These are phyloP conservation scores for Gobio occitaniae DNA, from an alignment of 2,797 vertebrate species.

Conservation along the genomic window DNA sequence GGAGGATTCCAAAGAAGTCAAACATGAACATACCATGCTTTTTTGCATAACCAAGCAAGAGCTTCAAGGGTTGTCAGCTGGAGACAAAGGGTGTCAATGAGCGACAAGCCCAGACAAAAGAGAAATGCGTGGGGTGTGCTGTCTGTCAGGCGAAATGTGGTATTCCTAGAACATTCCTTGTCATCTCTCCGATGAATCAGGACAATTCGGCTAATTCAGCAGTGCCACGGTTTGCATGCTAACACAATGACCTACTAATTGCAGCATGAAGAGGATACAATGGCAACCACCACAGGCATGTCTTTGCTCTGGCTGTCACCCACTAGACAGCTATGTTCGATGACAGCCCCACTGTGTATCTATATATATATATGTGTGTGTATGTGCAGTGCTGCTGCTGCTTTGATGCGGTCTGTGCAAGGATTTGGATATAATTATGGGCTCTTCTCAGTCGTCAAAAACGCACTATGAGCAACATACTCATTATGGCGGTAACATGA, in stretches of 20 bases:
- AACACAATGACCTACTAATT: slow-evolving; percentile 81
- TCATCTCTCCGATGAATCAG: slow-evolving; percentile 61
- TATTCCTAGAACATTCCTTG: slow-evolving; percentile 54
- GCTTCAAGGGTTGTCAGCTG: slow-evolving; percentile 53
- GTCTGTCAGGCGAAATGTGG: slow-evolving; percentile 62
- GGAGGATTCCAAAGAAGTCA: slow-evolving; percentile 26
- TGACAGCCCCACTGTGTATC: slow-evolving; percentile 69
- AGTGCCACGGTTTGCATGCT: slow-evolving; percentile 63
- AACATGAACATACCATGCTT: slow-evolving; percentile 26
- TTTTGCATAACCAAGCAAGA: slow-evolving; percentile 55
- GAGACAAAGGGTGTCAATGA: slow-evolving; percentile 57
- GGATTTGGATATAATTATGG: slow-evolving; percentile 81
- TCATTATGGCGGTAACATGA: slow-evolving; percentile 80
- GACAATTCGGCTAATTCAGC: slow-evolving; percentile 71
- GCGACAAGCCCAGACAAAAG: slow-evolving; percentile 47
- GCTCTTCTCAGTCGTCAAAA: slow-evolving; percentile 79
- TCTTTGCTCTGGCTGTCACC: slow-evolving; percentile 72
- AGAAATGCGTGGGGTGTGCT: slow-evolving; percentile 44
- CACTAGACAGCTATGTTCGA: slow-evolving; percentile 63
- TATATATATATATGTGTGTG: slow-evolving; percentile 52
- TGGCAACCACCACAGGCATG: slow-evolving; percentile 66
- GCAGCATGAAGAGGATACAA: slow-evolving; percentile 69
- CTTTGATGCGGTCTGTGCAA: slow-evolving; percentile 74
- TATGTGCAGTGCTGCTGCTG: slow-evolving; percentile 63
- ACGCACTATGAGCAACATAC: slow-evolving; percentile 77